phyloP scores from a whole-genome alignment of 1,140 invertebrate genomes.

The Drosophila quadrilineata region DNA sequence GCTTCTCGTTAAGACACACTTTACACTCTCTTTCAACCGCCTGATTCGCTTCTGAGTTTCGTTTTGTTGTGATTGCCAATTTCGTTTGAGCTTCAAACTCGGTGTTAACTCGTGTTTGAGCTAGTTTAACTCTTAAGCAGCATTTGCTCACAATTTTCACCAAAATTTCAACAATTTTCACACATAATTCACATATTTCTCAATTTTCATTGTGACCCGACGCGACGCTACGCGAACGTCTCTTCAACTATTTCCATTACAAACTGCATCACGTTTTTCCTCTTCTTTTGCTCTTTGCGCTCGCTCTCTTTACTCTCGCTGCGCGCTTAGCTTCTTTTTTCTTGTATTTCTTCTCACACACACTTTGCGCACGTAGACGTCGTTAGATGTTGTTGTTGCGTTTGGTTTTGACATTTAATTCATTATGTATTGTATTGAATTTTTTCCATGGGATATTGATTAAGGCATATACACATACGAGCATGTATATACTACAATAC shows the following conservation, averaged over 20 bases:
- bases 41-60: conserved; percentile 40
- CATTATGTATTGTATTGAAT: conserved; percentile 26
- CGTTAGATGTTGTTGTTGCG: conserved; percentile 29
- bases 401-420: conserved; percentile 53
- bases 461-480: background rate
- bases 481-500: conserved; percentile 7
- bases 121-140: conserved; percentile 30
- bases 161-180: conserved; percentile 66
- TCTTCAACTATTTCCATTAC: conserved; percentile 40
- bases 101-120: conserved; percentile 24
- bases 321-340: conserved; percentile 30
- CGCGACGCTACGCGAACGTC: conserved; percentile 42
- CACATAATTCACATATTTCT: conserved; percentile 68
- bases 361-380: conserved; percentile 61
- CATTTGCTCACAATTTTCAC: conserved; percentile 54
- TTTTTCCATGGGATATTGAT: conserved; percentile 14
- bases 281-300: conserved; percentile 26
- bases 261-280: conserved; percentile 60
- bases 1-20: conserved; percentile 17
- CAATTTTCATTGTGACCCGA: too few species aligned
- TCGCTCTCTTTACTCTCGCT: conserved; percentile 29
- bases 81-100: conserved; percentile 45
- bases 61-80: conserved; percentile 75
- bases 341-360: conserved; percentile 51
- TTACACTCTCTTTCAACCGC: conserved; percentile 19